Percentiles rank a stretch among this genome's conserved stretches.
Conservation (phyloP, 2,113 vertebrate genomes). For the Tupaia tana region DNA sequence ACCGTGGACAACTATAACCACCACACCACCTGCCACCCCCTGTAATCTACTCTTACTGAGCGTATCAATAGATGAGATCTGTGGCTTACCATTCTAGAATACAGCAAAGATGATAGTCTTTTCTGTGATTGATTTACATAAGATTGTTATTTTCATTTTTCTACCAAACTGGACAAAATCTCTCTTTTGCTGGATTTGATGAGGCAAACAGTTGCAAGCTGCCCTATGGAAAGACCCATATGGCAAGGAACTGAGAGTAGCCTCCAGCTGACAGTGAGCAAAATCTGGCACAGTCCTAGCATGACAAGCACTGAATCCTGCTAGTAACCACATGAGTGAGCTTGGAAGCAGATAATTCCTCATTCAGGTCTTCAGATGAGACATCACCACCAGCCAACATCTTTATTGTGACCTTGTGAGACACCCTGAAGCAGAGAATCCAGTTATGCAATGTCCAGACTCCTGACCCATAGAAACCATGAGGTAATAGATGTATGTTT, state of each 20-base stretch:
- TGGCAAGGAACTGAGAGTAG: background rate
- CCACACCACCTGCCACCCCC: too few species aligned
- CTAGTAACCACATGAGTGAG: background rate
- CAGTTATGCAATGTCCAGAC: background rate
- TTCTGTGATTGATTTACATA: background rate
- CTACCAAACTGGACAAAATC: background rate
- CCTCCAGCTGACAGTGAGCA: background rate
- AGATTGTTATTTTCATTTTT: background rate
- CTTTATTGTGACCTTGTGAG: background rate
- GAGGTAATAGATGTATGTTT: too few species aligned
- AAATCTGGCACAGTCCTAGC: background rate
- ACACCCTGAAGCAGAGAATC: background rate
- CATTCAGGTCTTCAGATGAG: background rate
- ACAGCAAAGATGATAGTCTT: background rate
- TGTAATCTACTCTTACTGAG: background rate
- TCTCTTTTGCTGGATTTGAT: background rate
- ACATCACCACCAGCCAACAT: background rate
- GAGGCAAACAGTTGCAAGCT: background rate
- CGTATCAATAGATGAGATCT: background rate
- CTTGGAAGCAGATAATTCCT: background rate
- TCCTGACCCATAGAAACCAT: background rate
- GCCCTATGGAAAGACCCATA: background rate
- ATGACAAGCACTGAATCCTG: background rate
- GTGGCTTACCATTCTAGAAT: background rate
- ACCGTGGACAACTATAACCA: too few species aligned